A percentile compares a stretch with the other conserved stretches of the same genome.
Conservation (phyloP, 2,888 invertebrate genomes). For the Pyrochroa serraticornis region DNA sequence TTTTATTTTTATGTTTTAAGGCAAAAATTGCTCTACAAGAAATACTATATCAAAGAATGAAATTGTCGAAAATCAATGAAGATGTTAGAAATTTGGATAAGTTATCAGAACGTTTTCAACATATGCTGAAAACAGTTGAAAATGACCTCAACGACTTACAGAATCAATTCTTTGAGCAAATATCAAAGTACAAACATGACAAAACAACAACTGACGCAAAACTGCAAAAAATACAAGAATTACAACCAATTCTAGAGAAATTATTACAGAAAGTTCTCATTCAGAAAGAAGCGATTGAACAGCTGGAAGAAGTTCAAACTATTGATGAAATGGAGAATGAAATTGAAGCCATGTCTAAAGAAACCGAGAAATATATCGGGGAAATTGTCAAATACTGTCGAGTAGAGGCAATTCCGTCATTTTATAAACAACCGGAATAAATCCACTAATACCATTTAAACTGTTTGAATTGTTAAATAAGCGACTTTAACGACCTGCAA, state of each 20-base stretch:
- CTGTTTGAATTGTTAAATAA: too few relatives aligned
- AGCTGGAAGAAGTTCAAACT: background rate
- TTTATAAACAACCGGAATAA: too few relatives aligned
- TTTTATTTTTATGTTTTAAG: background rate
- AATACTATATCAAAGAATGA: background rate
- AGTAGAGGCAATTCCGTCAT: background rate
- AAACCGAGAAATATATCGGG: background rate
- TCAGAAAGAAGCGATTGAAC: background rate
- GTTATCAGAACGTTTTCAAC: background rate
- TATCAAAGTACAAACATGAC: background rate
- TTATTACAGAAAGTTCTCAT: background rate
- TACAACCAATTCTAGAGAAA: background rate
- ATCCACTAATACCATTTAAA: too few relatives aligned
- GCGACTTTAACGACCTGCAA: too few relatives aligned
- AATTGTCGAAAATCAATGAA: background rate
- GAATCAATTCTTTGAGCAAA: background rate
- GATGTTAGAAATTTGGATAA: background rate
- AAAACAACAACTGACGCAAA: background rate
- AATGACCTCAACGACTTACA: background rate
- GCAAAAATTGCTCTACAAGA: background rate
- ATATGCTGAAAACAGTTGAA: background rate
- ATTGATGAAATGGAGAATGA: background rate
- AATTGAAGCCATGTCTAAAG: background rate
- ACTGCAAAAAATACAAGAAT: background rate
- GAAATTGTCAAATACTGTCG: conserved; percentile 1